Conservation (phyloP, 2,113 vertebrate species). For the Steatornis caripensis region DNA sequence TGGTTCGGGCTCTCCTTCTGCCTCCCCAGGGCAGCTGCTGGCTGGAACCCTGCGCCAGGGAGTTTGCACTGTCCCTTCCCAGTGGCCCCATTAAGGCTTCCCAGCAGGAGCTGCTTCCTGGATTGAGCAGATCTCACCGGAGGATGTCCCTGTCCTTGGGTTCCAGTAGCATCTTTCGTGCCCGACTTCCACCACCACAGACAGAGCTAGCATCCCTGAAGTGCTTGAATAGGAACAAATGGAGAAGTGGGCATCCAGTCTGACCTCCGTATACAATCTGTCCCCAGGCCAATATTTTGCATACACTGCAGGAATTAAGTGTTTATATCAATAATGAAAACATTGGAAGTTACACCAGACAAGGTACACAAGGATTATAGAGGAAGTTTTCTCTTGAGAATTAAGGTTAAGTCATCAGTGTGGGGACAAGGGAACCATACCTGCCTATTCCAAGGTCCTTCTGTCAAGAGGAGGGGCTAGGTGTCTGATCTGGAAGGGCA, state of each 20-base stretch:
- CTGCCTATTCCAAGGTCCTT: background rate
- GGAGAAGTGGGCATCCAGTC: background rate
- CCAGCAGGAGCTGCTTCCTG: background rate
- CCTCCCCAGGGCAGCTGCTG: background rate
- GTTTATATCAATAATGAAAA: background rate
- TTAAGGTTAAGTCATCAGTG: background rate
- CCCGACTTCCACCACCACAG: background rate
- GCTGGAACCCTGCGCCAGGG: background rate
- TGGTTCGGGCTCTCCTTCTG: background rate
- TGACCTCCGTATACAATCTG: background rate
- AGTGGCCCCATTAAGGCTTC: background rate
- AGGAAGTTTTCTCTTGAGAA: background rate
- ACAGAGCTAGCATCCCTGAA: accelerated
- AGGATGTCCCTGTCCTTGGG: background rate
- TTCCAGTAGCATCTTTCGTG: background rate
- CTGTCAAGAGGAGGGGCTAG: background rate
- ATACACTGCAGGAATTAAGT: background rate
- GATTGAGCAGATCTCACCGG: background rate
- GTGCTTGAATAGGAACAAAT: too few relatives aligned
- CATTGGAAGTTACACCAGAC: background rate
- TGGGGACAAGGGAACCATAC: background rate
- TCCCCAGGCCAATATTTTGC: background rate
- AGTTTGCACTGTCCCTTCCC: background rate
- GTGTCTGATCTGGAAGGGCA: background rate
- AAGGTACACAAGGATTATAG: background rate